Evolutionary conservation across 2,113 vertebrate genomes (phyloP).

Genomic region (Tenebrosternarchus preto): DNA sequence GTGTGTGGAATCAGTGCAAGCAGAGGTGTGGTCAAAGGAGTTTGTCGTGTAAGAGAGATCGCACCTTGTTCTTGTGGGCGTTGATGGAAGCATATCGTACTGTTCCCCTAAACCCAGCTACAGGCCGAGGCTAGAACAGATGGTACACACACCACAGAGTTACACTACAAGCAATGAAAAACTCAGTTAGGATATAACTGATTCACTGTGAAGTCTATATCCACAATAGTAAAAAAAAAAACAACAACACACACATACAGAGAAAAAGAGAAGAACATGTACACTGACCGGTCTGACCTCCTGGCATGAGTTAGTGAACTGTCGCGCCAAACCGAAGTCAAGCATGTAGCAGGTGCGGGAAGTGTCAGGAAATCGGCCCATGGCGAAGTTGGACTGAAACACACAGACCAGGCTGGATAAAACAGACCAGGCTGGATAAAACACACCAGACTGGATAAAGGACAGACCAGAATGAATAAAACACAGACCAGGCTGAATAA

Average conservation of each 20-base stretch:
- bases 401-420: not conserved
- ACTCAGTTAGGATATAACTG: slow-evolving; percentile 8
- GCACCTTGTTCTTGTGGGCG: slow-evolving; percentile 95
- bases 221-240: slow-evolving; percentile 1
- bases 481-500: too few relatives aligned
- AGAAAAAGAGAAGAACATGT: slow-evolving; percentile 27
- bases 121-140: slow-evolving; percentile 84
- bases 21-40: not conserved
- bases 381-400: slow-evolving; percentile 94
- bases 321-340: slow-evolving; percentile 97
- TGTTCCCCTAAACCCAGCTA: slow-evolving; percentile 96
- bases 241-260: not conserved
- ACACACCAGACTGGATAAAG: too few relatives aligned
- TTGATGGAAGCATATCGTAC: slow-evolving; percentile 97
- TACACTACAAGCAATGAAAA: not conserved
- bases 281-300: slow-evolving; percentile 96
- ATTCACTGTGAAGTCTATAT: not conserved
- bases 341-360: slow-evolving; percentile 98
- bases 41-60: slow-evolving; percentile 45
- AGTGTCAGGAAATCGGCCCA: slow-evolving; percentile 97
- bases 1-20: too few relatives aligned
- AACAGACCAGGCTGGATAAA: too few relatives aligned
- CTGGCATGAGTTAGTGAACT: slow-evolving; percentile 97
- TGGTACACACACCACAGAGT: slow-evolving; percentile 9
- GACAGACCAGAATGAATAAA: too few relatives aligned